A percentile compares a stretch with the other conserved stretches of the same genome.
phyloP scores from a whole-genome alignment of 2,797 vertebrate genomes.

The Micromesistius poutassou region DNA sequence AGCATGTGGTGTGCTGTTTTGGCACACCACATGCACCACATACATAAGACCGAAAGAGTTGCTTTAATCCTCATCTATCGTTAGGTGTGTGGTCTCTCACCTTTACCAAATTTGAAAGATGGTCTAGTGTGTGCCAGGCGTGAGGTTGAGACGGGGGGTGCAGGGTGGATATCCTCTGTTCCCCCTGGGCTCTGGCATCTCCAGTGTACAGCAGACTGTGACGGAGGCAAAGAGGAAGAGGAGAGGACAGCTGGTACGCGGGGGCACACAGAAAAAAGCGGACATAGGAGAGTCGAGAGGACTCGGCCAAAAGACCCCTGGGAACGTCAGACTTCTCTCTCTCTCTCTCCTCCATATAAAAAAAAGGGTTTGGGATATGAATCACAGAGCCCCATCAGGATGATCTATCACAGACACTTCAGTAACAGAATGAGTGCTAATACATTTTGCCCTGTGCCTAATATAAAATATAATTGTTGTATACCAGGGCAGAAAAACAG shows the following conservation, averaged over 20 bases:
- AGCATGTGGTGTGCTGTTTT: too few relatives aligned
- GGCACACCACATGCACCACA: too few relatives aligned
- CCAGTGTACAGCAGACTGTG: conserved; percentile 24
- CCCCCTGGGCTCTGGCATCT: conserved; percentile 17
- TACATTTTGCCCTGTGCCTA: too few relatives aligned
- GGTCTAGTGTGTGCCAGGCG: too few relatives aligned
- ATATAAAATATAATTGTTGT: too few relatives aligned
- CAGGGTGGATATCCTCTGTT: conserved; percentile 7
- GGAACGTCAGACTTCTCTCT: conserved; percentile 7
- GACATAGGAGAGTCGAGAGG: neutral
- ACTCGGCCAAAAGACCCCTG: neutral
- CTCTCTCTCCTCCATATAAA: neutral
- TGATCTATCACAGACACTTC: neutral
- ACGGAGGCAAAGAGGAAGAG: conserved; percentile 3
- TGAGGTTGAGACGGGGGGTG: neutral
- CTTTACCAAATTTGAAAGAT: too few relatives aligned
- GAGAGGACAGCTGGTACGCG: neutral
- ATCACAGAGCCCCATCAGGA: neutral
- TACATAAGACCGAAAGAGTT: too few relatives aligned
- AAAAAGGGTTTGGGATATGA: neutral
- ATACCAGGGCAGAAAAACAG: too few relatives aligned
- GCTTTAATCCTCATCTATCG: too few relatives aligned
- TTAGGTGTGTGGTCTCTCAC: too few relatives aligned
- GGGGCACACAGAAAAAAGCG: conserved; percentile 4
- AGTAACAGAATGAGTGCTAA: neutral